Evolutionary conservation across 2,888 invertebrate species (phyloP), one percentile per base, ranked within the genome.

Genomic region (Mimumesa dahlbomi): DNA sequence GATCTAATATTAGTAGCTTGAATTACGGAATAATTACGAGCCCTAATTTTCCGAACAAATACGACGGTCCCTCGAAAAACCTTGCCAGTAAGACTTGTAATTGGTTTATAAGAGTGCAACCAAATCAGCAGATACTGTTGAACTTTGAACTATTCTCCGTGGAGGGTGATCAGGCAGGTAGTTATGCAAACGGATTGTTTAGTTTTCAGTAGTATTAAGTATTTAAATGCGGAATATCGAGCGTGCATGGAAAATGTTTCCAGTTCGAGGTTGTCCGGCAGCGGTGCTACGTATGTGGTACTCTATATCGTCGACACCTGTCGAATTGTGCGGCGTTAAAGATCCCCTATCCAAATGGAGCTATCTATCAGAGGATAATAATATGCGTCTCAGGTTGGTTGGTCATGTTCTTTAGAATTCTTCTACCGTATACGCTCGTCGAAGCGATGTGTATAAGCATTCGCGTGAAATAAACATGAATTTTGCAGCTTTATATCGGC

Each of bases 41-140:
- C 78, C 98, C 98, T 42, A 95, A 96, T 84, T 98, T 94, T 91
- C 98, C 98, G 54, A 93, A 93, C 68, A 95, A 97, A 83, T 99
- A 99, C 91, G 95, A 95, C 86, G 94, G 95, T 48, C 96, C 96
- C 1, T 91, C 93, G 43, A 93, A 93, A 77, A 95, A 94, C 57
- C 92, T 94, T 79, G 95, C 96, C 50, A 96, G 96, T 78, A 94
- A 95, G 89, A 96, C 96, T 73, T 99, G 99, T 91, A 97, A 98
- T 90, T 99, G 99, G 99, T 96, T 95, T 89, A 95, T 99, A 87
- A 94, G 93, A 73, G 97, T 97, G 67, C 93, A 95, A 79, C 94
- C 95, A 29, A 94, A 94, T 82, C 95, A 96, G 89, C 94, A 95
- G 87, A 94, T 99, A 84, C 93, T 98, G 88, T 93, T 99, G 86